These are phyloP conservation scores for Eupithecia vulgata DNA, from an alignment of 2,888 invertebrate genomes.

Conservation along the genomic window DNA sequence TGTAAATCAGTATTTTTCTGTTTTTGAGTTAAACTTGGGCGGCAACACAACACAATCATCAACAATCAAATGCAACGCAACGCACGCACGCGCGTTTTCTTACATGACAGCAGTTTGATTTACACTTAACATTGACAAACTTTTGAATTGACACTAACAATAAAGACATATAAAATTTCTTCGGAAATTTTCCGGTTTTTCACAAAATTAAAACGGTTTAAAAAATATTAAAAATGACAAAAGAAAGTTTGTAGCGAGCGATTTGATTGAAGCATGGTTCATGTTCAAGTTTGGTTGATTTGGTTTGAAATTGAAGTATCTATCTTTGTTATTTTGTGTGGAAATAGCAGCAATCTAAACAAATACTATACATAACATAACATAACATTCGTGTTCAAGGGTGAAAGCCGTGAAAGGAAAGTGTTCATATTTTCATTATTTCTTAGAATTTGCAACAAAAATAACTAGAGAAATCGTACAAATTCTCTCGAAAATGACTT, in stretches of 20 bases:
- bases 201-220: too few species aligned
- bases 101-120: too few species aligned
- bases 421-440: not conserved
- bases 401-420: not conserved
- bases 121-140: not conserved
- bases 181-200: not conserved
- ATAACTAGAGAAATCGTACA: not conserved
- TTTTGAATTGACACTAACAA: not conserved
- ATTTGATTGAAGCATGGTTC: too few species aligned
- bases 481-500: conserved; percentile 68
- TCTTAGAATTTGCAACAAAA: not conserved
- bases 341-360: not conserved
- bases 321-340: conserved; percentile 4
- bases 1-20: not conserved
- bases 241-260: not conserved
- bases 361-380: too few species aligned
- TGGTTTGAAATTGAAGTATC: too few species aligned
- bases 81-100: not conserved
- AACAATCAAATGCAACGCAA: too few species aligned
- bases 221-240: not conserved
- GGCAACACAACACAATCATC: too few species aligned
- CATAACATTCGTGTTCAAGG: not conserved
- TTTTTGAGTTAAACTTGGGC: too few species aligned
- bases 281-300: too few species aligned
- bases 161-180: not conserved